phyloP scores from a whole-genome alignment of 2,113 vertebrate species.

The Herpetotheres cachinnans region DNA sequence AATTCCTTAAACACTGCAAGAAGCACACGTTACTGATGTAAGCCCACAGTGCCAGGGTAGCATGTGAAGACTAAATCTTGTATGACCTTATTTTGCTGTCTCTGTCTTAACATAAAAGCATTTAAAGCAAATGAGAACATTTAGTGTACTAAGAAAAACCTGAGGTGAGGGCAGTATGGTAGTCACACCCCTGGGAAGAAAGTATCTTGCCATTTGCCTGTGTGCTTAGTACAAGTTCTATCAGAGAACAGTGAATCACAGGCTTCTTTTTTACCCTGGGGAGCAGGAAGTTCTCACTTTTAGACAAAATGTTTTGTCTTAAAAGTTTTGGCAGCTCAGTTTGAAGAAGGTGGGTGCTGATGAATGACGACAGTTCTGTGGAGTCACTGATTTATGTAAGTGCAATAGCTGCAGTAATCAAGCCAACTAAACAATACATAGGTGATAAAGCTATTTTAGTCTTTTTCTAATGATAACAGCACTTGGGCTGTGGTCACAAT shows the following conservation, averaged over 20 bases:
- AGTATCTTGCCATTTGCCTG: fast-evolving
- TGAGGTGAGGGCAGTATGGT: background rate
- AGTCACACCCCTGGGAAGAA: background rate
- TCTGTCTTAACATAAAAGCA: background rate
- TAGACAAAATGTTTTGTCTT: background rate
- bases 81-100: background rate
- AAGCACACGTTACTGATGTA: fast-evolving
- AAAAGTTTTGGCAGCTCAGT: background rate
- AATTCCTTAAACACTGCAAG: too few species aligned
- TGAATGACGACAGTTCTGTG: fast-evolving
- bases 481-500: background rate
- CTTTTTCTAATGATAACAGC: background rate
- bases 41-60: background rate
- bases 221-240: fast-evolving
- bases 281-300: background rate
- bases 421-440: background rate
- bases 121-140: background rate
- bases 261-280: background rate
- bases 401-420: background rate
- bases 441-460: background rate
- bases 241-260: background rate
- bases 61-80: background rate
- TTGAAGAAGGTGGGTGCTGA: background rate
- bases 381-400: background rate
- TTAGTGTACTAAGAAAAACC: background rate